Evolutionary conservation across 2,113 vertebrate species (phyloP), one percentile per base, ranked within the genome.

Genomic region (Andinoacara biseriatus): DNA sequence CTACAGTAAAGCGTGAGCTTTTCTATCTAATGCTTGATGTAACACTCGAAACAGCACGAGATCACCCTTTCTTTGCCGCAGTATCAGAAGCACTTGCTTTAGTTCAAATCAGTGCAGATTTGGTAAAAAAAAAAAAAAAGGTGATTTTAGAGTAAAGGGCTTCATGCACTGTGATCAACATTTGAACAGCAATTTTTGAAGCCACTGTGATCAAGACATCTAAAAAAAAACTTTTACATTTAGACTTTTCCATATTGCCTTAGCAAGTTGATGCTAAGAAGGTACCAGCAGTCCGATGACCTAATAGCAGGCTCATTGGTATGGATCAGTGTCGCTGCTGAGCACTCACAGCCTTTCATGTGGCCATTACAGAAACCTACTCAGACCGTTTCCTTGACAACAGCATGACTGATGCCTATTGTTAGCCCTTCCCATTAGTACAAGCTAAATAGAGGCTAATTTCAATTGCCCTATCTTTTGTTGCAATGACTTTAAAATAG

Each of bases 361-460:
- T 89, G 59, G 80, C 85, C 84, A 80, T 93, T 90, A 89, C 87
- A 81, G 87, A 92, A 88, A 88, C 61, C 90, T 61, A 79, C 86
- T 90, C 83, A 58, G 54, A 56, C 82, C 14, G 82, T 93, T 87
- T 81, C 92, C 92, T 80, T 90, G 92, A 92, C 91, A 86, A 93
- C 92, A 60, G 82, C 88, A 93, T 88, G 90, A 91, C 91, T 87
- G 92, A 92, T 89, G 76, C 76, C 84, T 91, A 89, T 92, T 92
- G 91, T 90, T 91, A 89, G 90, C 57, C 46, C 14, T 58, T 83
- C 80, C 54, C 76, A 74, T 82, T 75, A 83, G 60, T 22, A 77
- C 29, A 62, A 90, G 84, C 81, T 82, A 83, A 85, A 67, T 89
- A 61, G 46, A 81, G 54, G 59, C 81, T 87, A 84, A 90, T 84